Evolutionary conservation across 2,888 invertebrate genomes (phyloP), one percentile per base, ranked within the genome.

Genomic region (Lagria hirta): DNA sequence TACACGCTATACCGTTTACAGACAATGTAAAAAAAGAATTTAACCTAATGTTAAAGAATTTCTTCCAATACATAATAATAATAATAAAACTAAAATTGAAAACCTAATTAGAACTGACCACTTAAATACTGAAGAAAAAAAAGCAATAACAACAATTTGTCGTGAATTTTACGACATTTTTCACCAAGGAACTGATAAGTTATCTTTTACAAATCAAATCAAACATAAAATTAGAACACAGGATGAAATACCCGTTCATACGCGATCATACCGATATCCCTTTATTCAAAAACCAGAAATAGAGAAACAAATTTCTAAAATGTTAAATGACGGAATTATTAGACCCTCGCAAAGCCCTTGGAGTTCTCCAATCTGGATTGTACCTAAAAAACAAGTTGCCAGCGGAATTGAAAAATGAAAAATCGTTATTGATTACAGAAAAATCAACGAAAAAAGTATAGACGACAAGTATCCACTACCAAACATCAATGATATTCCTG

Each of bases 311-410:
- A 52, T 64, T 3, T 17, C 52, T 17, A 48, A 60, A 43, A 57
- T 65, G 57, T 26, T 64, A 20, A 24, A 53, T 10, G 16, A 51
- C 5, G 33, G 27, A 8, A 48, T 54, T 1, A 48, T 45, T 12
- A n/a, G 28, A 35, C 29, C 20, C 3, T 32, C 30, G 1, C 11
- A 35, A n/a, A 28, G 27, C 6, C 49, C 47, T 11, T 49, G 34
- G 47, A 48, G 27, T 18, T 41, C 18, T 32, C 14, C 6, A 26
- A 22, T 1, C 43, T 32, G 2, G 32, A 32, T 24, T 36, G 41
- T 21, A 7, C 38, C 40, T 4, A 49, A 53, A 21, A 53, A 55
- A 28, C 4, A 18, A 4, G 51, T 52, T 24, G 46, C 49, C 2
- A 45, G 43, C 5, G 47, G 49, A 8, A 43, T 45, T 29, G 28